Percentiles rank a stretch among this genome's conserved stretches.
Conservation (phyloP, 2,888 invertebrate genomes). For the Acanthosepion esculentum region DNA sequence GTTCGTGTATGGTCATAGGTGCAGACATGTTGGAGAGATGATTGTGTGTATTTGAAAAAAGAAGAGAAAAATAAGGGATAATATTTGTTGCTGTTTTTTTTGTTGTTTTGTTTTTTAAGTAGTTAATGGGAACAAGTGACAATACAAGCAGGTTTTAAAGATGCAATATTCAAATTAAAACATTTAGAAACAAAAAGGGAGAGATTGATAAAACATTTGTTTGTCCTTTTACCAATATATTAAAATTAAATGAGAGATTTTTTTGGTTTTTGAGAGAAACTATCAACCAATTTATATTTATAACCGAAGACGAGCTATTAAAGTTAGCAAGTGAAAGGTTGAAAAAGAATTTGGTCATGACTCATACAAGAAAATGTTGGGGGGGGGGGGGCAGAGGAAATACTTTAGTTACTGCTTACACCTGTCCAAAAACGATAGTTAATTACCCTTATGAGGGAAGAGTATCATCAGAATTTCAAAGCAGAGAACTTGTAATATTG, state of each 20-base stretch:
- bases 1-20: not conserved
- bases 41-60: not conserved
- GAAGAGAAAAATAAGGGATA: conserved; percentile 48
- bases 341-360: no score
- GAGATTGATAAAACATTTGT: not conserved
- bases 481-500: no score
- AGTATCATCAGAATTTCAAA: no score
- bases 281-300: not conserved
- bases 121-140: conserved; percentile 6
- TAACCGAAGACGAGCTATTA: not conserved
- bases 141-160: not conserved
- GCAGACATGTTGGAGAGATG: not conserved
- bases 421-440: no score
- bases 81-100: no score
- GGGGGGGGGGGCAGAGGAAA: no score
- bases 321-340: not conserved
- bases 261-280: no score
- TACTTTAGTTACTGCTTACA: no score
- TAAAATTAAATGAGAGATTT: not conserved
- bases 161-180: not conserved
- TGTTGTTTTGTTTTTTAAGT: not conserved
- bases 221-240: not conserved
- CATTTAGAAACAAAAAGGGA: not conserved
- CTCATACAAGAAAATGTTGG: no score
- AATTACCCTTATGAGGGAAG: no score